A percentile compares a stretch with the other conserved stretches of the same genome.
Evolutionary conservation across 2,113 vertebrate genomes (phyloP).

Genomic region (Uria lomvia): DNA sequence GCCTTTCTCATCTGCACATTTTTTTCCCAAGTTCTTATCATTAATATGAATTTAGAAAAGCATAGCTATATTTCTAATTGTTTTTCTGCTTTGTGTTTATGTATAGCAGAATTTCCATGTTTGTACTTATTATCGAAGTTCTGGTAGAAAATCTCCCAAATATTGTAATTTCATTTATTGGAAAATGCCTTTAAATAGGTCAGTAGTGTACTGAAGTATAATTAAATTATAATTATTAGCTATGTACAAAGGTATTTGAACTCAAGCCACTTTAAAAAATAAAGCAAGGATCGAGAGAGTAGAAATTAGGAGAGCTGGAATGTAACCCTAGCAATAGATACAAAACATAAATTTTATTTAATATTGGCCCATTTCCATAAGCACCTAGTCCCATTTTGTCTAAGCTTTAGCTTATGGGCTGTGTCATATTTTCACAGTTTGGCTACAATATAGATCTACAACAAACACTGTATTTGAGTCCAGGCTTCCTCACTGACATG

Average conservation of each 20-base stretch:
- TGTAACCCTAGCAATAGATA: fast-evolving
- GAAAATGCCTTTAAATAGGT: neutral
- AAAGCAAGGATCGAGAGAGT: neutral
- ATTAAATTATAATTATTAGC: neutral
- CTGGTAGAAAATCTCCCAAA: neutral
- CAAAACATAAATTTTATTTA: neutral
- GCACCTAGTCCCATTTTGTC: neutral
- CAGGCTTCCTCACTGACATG: neutral
- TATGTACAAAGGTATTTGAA: neutral
- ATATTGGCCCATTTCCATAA: neutral
- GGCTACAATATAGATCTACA: neutral
- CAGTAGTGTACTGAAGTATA: neutral
- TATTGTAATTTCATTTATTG: neutral
- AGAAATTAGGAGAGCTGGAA: neutral
- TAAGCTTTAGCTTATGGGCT: neutral
- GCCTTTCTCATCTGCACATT: neutral
- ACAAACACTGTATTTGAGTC: neutral
- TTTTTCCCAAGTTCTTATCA: neutral
- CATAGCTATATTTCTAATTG: neutral
- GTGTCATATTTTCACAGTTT: neutral
- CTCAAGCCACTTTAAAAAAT: neutral
- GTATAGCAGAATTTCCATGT: neutral
- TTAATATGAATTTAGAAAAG: neutral
- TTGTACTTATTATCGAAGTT: neutral
- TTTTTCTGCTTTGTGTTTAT: neutral